A percentile compares a stretch with the other conserved stretches of the same genome.
Evolutionary conservation across 2,113 vertebrate genomes (phyloP).

Genomic region (Eptesicus fuscus): DNA sequence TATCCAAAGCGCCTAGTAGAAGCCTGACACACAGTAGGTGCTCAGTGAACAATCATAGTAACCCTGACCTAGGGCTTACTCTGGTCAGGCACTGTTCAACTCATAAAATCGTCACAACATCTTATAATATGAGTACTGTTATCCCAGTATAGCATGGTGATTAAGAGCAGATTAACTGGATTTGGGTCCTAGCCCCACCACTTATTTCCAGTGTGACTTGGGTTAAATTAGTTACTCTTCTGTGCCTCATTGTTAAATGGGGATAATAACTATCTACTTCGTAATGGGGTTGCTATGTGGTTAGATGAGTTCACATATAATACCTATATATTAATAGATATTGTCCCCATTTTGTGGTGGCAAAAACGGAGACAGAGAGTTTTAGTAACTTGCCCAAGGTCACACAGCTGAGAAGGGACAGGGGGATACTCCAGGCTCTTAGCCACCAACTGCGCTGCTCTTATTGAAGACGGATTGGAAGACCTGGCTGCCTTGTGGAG

Average conservation of each 20-base stretch:
- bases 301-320: background rate
- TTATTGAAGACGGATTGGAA: background rate
- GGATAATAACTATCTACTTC: background rate
- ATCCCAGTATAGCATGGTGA: background rate
- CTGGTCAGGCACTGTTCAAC: background rate
- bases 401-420: slow-evolving; percentile 3
- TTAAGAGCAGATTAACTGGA: background rate
- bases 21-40: background rate
- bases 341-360: background rate
- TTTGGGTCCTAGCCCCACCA: background rate
- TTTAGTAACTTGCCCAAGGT: slow-evolving; percentile 35
- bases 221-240: background rate
- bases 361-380: background rate
- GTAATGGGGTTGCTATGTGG: background rate
- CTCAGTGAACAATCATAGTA: background rate
- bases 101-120: background rate
- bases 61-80: background rate
- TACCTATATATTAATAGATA: background rate
- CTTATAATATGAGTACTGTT: background rate
- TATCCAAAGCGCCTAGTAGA: background rate
- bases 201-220: slow-evolving; percentile 1
- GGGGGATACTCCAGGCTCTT: background rate
- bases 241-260: background rate
- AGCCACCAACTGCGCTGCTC: no score
- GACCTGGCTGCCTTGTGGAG: background rate